Evolutionary conservation across 2,113 vertebrate species (phyloP), one percentile per base, ranked within the genome.

Genomic region (Scomber japonicus): DNA sequence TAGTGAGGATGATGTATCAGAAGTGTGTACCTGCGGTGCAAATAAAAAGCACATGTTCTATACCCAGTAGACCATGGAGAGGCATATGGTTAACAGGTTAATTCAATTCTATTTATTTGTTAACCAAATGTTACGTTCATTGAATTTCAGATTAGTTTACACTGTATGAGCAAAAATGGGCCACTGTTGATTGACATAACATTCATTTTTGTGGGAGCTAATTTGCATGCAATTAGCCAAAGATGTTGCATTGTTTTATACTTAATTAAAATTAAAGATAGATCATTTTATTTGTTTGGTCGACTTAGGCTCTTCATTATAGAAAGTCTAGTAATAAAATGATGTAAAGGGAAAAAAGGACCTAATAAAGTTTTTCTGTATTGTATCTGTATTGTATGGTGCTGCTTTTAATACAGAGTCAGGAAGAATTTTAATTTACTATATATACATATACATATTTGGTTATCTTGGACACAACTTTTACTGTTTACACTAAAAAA

Each of bases 11-110:
- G 77, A 81, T 56, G 66, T 59, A 54, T 69, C 45, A 51, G 59
- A 65, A 40, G 61, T 44, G 17, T 54, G 35, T 68, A 78, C 76
- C 81, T 81, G 64, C 14, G 11, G 51, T 49, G 44, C 56, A 77
- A 71, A 70, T 56, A 54, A 12, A 35, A 49, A 79, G 44, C 81
- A 73, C 75, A 82, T 82, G 83, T 35, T 61, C 1, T 12, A 11
- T 66, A 21, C 53, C 24, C 56, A 59, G 13, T 19, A 62, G 50
- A 54, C 17, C 60, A 19, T 49, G 7, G 11, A 62, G 57, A 54
- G n/a, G 57, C 81, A 82, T 57, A 82, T 65, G 67, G 40, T 61
- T 17, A 3, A 51, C 30, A 2, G 73, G 45, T 76, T 80, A 11
- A 74, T 63, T 54, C 8, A 51, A 14, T 67, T 65, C 30, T 0